Base-by-base conservation (phyloP, 2,797 vertebrate genomes). In the Loris lydekkerianus region DNA sequence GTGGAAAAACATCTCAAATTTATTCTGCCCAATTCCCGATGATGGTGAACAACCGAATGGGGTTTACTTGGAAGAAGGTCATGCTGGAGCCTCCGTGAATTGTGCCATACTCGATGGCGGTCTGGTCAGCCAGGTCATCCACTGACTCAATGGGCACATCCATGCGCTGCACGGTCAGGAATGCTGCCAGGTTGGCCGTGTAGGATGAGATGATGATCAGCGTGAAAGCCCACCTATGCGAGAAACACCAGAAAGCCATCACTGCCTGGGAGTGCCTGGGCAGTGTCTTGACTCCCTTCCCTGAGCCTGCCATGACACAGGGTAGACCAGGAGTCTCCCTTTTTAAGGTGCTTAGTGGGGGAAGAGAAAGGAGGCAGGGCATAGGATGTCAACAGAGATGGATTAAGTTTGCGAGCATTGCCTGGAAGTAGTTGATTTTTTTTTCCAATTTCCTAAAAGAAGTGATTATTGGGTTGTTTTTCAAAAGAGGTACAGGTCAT, bases 161-260 rank as follows among this genome's bases (percentile, higher is more conserved):
- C 99, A 99, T 99, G 95, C 99, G 98, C 98, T 99, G 99, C 84
- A 99, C 99, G 0, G 99, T 99, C 91, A 99, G 99, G 98, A 99
- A 99, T 88, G 99, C 99, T 0, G 99, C 99, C 98, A 99, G 99
- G 98, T 99, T 99, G 98, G 99, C 99, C 0, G 99, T 99, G 98
- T 99, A 99, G 96, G 99, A 99, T 76, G 99, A 99, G 98, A 99
- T 99, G 98, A 99, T 99, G 98, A 99, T 99, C 98, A 99, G 98
- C 56, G 99, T 99, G 98, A 99, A 99, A 0, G 99, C 99, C 99
- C 99, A 99, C 99, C 99, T 99, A 95, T 0, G 49, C 1, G 17
- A 91, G 61, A 93, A 72, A 96, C 89, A 96, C 60, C 53, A 80
- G 91, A 81, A 78, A 76, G 77, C 61, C 46, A n/a, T 80, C 82